phyloP scores from a whole-genome alignment of 2,888 invertebrate genomes.

The Noctua fimbriata region DNA sequence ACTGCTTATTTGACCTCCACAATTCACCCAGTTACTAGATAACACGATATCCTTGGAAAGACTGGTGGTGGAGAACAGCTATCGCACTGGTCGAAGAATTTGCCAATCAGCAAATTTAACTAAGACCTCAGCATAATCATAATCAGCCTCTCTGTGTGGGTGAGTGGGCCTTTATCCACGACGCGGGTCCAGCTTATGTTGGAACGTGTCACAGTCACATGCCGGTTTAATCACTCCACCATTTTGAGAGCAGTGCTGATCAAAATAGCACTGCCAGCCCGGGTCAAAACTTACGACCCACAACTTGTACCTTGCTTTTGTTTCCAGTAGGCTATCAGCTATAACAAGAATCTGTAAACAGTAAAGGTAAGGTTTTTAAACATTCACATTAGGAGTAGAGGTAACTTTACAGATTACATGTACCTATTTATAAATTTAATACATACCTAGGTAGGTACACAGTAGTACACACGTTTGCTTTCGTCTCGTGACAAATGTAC shows the following conservation, averaged over 20 bases:
- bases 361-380: neutral
- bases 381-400: neutral
- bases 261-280: too few relatives aligned
- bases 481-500: slow-evolving; percentile 39
- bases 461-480: slow-evolving; percentile 11
- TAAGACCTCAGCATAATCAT: neutral
- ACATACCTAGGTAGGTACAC: neutral
- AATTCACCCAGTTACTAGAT: neutral
- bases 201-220: too few relatives aligned
- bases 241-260: too few relatives aligned
- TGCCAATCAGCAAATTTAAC: neutral
- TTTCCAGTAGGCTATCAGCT: too few relatives aligned
- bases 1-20: neutral
- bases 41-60: neutral
- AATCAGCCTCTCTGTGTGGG: too few relatives aligned
- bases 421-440: neutral
- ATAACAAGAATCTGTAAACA: too few relatives aligned
- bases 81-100: neutral
- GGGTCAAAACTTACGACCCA: too few relatives aligned
- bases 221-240: too few relatives aligned
- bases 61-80: neutral
- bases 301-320: too few relatives aligned
- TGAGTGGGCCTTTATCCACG: too few relatives aligned
- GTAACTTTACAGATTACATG: neutral
- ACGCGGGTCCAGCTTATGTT: too few relatives aligned